Conservation (phyloP, 1,140 invertebrate species). For the Patella vulgata region DNA sequence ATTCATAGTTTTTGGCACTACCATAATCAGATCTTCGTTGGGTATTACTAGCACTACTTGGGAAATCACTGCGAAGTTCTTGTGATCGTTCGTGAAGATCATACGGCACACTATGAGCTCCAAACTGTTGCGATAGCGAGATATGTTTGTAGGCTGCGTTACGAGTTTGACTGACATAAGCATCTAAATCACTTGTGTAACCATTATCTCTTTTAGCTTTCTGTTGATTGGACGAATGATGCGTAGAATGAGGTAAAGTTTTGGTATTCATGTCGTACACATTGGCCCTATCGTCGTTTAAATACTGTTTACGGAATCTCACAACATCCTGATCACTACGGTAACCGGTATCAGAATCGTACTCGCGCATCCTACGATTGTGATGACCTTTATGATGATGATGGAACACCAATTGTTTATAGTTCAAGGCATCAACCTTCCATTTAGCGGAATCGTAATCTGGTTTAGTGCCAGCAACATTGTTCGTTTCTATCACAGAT, state of each 20-base stretch:
- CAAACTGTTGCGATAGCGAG: constrained; percentile 26
- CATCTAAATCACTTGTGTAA: constrained; percentile 59
- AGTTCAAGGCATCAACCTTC: constrained; percentile 9
- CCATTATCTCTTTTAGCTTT: constrained; percentile 37
- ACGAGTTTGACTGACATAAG: constrained; percentile 38
- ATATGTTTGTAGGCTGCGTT: constrained; percentile 30
- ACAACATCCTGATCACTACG: constrained; percentile 54
- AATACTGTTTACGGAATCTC: constrained; percentile 34
- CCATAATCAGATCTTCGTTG: too few species aligned
- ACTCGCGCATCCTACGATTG: constrained; percentile 45
- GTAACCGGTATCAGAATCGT: constrained; percentile 64
- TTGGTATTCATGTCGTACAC: constrained; percentile 1
- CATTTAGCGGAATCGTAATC: too few species aligned
- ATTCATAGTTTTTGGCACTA: too few species aligned
- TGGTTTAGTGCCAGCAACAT: too few species aligned
- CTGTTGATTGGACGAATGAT: constrained; percentile 6
- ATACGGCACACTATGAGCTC: constrained; percentile 41
- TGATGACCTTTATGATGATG: constrained; percentile 28
- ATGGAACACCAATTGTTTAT: constrained; percentile 29
- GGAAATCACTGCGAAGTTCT: too few species aligned
- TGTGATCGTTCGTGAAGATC: constrained; percentile 2
- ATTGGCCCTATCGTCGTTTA: constrained; percentile 13
- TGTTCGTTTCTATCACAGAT: too few species aligned
- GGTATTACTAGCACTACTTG: too few species aligned
- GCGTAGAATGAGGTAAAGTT: neutral